A percentile compares a stretch with the other conserved stretches of the same genome.
These are phyloP conservation scores for Torymus auratus DNA, from an alignment of 2,888 invertebrate genomes.

Conservation along the genomic window DNA sequence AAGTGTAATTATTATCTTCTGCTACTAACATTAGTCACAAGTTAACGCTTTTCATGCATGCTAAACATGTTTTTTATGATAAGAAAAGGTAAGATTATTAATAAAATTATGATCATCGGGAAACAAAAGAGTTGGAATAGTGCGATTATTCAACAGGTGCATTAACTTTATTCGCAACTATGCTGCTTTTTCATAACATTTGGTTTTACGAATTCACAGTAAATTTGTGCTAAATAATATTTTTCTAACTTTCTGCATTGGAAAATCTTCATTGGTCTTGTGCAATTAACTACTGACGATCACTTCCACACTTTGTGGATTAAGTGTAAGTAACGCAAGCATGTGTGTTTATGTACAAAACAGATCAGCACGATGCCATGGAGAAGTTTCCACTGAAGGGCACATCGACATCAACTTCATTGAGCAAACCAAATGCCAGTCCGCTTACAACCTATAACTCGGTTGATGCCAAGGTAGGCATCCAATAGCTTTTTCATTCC, in stretches of 20 bases:
- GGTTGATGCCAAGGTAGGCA: constrained; percentile 74
- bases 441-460: constrained; percentile 73
- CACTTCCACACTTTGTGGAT: constrained; percentile 33
- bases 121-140: neutral
- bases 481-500: constrained; percentile 57
- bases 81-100: constrained; percentile 47
- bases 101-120: constrained; percentile 4
- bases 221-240: constrained; percentile 7
- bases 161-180: constrained; percentile 3
- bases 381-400: constrained; percentile 86
- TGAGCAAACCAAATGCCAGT: constrained; percentile 69
- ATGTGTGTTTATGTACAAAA: constrained; percentile 64
- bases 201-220: constrained; percentile 1
- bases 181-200: neutral
- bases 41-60: constrained; percentile 16
- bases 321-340: constrained; percentile 54
- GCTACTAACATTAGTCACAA: constrained; percentile 16
- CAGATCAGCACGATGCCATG: constrained; percentile 77
- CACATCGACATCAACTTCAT: constrained; percentile 69
- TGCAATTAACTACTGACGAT: constrained; percentile 27
- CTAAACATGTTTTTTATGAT: constrained; percentile 26
- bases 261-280: constrained; percentile 45
- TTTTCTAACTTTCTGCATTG: constrained; percentile 1
- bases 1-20: constrained; percentile 12
- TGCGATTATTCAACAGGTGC: constrained; percentile 27